Evolutionary conservation across 2,888 invertebrate genomes (phyloP).

Genomic region (Protophormia terraenovae): DNA sequence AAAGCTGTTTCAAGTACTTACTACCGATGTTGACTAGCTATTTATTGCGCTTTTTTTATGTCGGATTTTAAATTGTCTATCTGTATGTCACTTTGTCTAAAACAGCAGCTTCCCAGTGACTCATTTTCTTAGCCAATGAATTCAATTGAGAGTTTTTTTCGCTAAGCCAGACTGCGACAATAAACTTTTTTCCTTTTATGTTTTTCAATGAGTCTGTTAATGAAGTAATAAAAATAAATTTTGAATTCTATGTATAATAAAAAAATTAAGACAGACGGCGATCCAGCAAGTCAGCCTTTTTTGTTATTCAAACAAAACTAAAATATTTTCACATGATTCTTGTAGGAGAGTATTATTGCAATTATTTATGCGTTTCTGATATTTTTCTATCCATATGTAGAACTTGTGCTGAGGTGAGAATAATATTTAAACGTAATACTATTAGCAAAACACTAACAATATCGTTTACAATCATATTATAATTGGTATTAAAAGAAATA

Average conservation of each 20-base stretch:
- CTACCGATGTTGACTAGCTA: constrained; percentile 9
- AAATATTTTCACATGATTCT: constrained; percentile 35
- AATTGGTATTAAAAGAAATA: background rate
- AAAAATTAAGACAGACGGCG: background rate
- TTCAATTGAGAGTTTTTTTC: constrained; percentile 6
- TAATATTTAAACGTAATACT: background rate
- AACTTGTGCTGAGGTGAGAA: background rate
- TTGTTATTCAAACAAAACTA: background rate
- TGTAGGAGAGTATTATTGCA: background rate
- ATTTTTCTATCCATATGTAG: background rate
- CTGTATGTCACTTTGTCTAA: constrained; percentile 25
- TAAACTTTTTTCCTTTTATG: background rate
- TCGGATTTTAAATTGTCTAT: background rate
- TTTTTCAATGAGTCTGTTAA: constrained; percentile 30
- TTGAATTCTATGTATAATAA: constrained; percentile 37
- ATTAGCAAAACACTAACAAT: background rate
- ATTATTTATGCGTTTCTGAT: constrained; percentile 23
- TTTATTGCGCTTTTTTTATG: background rate
- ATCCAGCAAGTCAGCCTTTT: background rate
- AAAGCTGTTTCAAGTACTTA: background rate
- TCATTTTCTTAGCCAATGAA: constrained; percentile 18
- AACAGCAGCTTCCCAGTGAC: constrained; percentile 31
- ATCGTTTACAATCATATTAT: background rate
- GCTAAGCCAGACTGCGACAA: constrained; percentile 11
- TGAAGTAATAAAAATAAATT: constrained; percentile 64